A percentile compares a stretch with the other conserved stretches of the same genome.
Conservation (phyloP, 2,888 invertebrate species). For the Cremastinae sp. region DNA sequence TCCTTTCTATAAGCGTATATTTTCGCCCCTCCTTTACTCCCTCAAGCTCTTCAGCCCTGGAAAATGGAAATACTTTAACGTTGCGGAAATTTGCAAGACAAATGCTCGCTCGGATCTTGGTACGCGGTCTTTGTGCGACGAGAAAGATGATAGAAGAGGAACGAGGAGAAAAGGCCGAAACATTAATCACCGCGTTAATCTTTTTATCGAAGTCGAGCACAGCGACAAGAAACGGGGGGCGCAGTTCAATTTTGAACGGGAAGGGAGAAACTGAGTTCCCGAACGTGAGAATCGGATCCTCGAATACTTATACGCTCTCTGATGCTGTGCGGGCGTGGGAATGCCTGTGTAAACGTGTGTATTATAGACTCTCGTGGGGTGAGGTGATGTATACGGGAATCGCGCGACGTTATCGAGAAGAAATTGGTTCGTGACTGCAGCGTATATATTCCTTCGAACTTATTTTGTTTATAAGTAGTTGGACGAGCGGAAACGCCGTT, state of each 20-base stretch:
- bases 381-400: conserved; percentile 31
- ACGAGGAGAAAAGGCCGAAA: conserved; percentile 18
- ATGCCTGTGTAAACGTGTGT: not conserved
- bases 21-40: too few species aligned
- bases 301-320: not conserved
- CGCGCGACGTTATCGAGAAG: conserved; percentile 26
- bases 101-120: conserved; percentile 59
- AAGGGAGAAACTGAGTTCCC: not conserved
- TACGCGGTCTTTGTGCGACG: conserved; percentile 21
- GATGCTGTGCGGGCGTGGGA: too few species aligned
- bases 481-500: not conserved
- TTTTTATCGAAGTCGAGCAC: conserved; percentile 56
- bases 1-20: not conserved
- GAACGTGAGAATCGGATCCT: conserved; percentile 29
- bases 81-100: conserved; percentile 65
- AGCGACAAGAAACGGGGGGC: conserved; percentile 21
- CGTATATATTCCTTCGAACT: not conserved
- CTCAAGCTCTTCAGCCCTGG: conserved; percentile 28
- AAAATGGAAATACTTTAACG: conserved; percentile 65
- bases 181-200: conserved; percentile 63
- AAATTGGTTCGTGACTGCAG: conserved; percentile 32
- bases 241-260: conserved; percentile 42
- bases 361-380: too few species aligned
- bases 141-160: not conserved
- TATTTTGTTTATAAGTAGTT: not conserved